Evolutionary conservation across 2,113 vertebrate species (phyloP), one percentile per base, ranked within the genome.

Genomic region (Paramormyrops kingsleyae): DNA sequence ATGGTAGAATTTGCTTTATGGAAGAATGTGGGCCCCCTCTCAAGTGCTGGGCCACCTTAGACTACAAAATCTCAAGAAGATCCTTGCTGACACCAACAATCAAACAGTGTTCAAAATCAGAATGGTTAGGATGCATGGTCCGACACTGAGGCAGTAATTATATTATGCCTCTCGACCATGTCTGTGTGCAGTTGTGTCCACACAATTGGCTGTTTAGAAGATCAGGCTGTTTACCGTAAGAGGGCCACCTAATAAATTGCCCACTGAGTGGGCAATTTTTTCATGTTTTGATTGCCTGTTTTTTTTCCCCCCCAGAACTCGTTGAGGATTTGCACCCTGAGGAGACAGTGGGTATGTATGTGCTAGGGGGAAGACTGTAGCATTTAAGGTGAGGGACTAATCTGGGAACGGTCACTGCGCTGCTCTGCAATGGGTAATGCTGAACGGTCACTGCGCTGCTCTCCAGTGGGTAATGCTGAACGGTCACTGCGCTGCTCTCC

Each of bases 271-370:
- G 53, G 53, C 53, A 56, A 56, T 56, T 56, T 19, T 21, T 56
- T 56, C 5, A 56, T 56, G 53, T 62, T 89, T n/a, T 24, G 46
- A 1, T 1, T 2, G 0, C 87, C 19, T 56, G 49, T 49, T 35
- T 53, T 88, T 6, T 83, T 21, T 21, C 0, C 2, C 49, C 5
- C 90, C 88, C 87, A 93, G 93, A 92, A 24, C 66, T 90, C 74
- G 89, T 91, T 59, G 77, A 56, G 31, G 91, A 92, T 19, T 24
- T 84, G 42, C 80, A 6, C 42, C 87, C 90, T 1, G 92, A 92
- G 62, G 31, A 92, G 56, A 90, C 90, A 31, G 74, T 56, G 88
- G 91, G 92, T 92, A 83, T 84, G 88, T 88, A 7, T 35, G 62
- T 70, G 10, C 62, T 70, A n/a, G n/a, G n/a, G n/a, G 4, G 62